phyloP scores from a whole-genome alignment of 1,140 invertebrate species.

The Papilio xuthus region DNA sequence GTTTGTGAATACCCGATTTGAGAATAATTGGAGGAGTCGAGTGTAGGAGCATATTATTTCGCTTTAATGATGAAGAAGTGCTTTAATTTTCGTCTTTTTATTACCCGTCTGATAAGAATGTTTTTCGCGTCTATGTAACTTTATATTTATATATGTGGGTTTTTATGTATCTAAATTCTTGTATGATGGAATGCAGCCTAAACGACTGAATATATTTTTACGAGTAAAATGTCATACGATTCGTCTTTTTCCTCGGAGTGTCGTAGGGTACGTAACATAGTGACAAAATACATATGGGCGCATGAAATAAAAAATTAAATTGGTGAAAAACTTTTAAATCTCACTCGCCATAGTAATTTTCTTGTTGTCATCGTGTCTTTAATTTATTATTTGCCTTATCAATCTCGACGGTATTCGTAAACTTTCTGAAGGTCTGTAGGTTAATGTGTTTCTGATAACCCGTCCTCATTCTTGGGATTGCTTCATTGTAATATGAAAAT shows the following conservation, averaged over 20 bases:
- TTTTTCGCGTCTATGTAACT: too few relatives aligned
- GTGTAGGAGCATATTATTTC: neutral
- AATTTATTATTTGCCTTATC: neutral
- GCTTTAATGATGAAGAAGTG: neutral
- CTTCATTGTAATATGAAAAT: conserved; percentile 16
- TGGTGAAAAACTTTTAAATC: too few relatives aligned
- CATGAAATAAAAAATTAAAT: too few relatives aligned
- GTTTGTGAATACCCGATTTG: conserved; percentile 6
- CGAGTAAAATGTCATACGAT: too few relatives aligned
- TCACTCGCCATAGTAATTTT: neutral
- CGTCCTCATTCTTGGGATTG: neutral
- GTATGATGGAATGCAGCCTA: too few relatives aligned
- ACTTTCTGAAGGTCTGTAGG: conserved; percentile 20
- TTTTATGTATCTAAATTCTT: too few relatives aligned
- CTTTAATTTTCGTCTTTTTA: neutral
- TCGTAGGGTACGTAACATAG: too few relatives aligned
- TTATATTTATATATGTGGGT: too few relatives aligned
- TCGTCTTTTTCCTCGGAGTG: too few relatives aligned
- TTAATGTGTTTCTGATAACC: conserved; percentile 20
- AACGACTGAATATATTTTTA: too few relatives aligned
- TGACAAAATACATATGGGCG: too few relatives aligned
- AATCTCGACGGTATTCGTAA: neutral
- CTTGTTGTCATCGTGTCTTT: neutral
- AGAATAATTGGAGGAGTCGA: neutral
- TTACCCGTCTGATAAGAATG: too few relatives aligned